Evolutionary conservation across 2,888 invertebrate species (phyloP).

Genomic region (Brenthis ino): DNA sequence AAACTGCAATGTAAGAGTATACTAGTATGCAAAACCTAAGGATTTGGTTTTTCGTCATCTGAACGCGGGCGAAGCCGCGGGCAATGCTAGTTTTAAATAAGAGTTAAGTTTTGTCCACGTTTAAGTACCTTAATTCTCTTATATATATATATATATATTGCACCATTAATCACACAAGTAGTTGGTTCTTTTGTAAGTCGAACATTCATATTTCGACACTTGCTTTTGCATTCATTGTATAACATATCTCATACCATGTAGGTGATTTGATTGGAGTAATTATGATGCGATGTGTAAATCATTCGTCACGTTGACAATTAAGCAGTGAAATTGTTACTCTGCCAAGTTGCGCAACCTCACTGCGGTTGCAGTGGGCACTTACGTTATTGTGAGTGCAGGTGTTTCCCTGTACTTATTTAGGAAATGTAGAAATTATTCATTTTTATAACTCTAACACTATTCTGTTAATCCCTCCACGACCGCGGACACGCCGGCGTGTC

Average conservation of each 20-base stretch:
- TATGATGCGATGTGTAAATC: conserved; percentile 31
- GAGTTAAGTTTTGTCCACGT: no score
- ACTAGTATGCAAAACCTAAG: no score
- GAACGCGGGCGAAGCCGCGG: no score
- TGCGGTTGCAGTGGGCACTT: conserved; percentile 20
- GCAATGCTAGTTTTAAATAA: no score
- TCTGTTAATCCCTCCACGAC: no score
- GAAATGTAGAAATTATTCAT: neutral
- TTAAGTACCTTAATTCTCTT: no score
- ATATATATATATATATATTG: no score
- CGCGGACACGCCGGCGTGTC: no score
- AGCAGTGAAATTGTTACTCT: conserved; percentile 27
- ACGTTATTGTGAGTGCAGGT: conserved; percentile 9
- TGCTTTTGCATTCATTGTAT: conserved; percentile 52
- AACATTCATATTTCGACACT: conserved; percentile 19
- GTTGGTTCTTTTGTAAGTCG: conserved; percentile 1
- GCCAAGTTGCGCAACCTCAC: conserved; percentile 28
- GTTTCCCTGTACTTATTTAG: neutral
- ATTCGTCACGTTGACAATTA: conserved; percentile 31
- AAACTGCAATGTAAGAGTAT: no score
- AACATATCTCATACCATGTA: conserved; percentile 44
- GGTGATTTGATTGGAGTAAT: conserved; percentile 22
- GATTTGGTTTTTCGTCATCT: no score
- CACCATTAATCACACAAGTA: neutral
- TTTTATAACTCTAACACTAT: neutral